Evolutionary conservation across 2,113 vertebrate species (phyloP).

Genomic region (Poeciliopsis occidentalis): DNA sequence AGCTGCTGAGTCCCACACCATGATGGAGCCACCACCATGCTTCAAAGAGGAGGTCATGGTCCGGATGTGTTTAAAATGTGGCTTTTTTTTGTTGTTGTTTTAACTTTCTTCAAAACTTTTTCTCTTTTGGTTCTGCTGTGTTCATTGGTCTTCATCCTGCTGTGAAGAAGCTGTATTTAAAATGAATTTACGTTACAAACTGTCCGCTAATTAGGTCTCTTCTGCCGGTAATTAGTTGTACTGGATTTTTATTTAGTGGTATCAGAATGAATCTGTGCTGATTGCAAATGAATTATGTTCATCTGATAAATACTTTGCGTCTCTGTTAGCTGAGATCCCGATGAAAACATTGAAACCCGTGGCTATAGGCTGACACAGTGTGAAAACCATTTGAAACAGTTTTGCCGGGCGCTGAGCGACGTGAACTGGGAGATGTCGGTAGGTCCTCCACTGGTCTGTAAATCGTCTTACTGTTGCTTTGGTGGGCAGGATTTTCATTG

Average conservation of each 20-base stretch:
- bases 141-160: background rate
- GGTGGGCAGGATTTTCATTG: constrained; percentile 25
- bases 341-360: background rate
- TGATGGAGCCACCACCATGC: background rate
- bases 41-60: background rate
- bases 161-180: background rate
- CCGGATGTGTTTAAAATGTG: too few species aligned
- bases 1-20: background rate
- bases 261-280: too few species aligned
- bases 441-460: constrained; percentile 19
- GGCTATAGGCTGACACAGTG: background rate
- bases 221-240: too few species aligned
- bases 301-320: background rate
- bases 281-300: too few species aligned
- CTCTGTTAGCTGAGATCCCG: background rate
- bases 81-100: too few species aligned
- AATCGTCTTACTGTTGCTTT: constrained; percentile 35
- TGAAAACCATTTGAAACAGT: background rate
- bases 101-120: too few species aligned
- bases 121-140: background rate
- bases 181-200: background rate
- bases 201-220: too few species aligned
- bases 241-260: too few species aligned
- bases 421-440: constrained; percentile 23
- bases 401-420: background rate